Base-by-base conservation (phyloP, 2,113 vertebrate genomes). In the Hippocampus abdominalis region DNA sequence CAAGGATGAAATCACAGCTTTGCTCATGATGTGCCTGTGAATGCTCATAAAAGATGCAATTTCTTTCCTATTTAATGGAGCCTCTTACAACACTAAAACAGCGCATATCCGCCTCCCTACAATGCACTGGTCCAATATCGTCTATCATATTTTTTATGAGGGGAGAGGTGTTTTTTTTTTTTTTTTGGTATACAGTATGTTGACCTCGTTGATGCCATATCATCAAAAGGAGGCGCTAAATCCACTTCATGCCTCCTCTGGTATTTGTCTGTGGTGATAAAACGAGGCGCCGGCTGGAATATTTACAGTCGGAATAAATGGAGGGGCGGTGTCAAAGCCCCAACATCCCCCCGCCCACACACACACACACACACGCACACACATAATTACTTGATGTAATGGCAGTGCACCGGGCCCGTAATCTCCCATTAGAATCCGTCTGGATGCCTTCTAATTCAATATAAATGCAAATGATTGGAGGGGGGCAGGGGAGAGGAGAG, bases 401-500 rank as follows among this genome's bases (percentile, higher is more conserved):
- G 86, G 86, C 44, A 72, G 82, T 72, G 83, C 82, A 85, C 82
- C 87, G 82, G 85, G 76, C 73, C 77, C 64, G 63, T 89, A 86
- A 89, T 90, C 88, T 90, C 88, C 79, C 82, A 84, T 82, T 87
- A 86, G 89, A 87, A 91, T 88, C 89, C 86, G 79, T 84, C 81
- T 88, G 82, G 81, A 85, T 81, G 46, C 80, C 82, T 79, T 82
- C 88, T 90, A 89, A 89, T 91, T 89, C 87, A 90, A 90, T 91
- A 89, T 89, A 91, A 89, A 91, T 90, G 90, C 88, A 91, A 91
- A 91, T 89, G 84, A 88, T 82, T 81, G 69, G 60, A 66, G 53
- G 46, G 48, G 23, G 21, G 4, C 27, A 3, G 57, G 20, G 20
- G 0, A 40, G 1, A 42, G 49, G 57, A 0, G 51, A 1, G 46